Percentiles rank a stretch among this genome's conserved stretches.
Evolutionary conservation across 92 coral and sea anemone species (phyloP).

Genomic region (Phymanthus crucifer): DNA sequence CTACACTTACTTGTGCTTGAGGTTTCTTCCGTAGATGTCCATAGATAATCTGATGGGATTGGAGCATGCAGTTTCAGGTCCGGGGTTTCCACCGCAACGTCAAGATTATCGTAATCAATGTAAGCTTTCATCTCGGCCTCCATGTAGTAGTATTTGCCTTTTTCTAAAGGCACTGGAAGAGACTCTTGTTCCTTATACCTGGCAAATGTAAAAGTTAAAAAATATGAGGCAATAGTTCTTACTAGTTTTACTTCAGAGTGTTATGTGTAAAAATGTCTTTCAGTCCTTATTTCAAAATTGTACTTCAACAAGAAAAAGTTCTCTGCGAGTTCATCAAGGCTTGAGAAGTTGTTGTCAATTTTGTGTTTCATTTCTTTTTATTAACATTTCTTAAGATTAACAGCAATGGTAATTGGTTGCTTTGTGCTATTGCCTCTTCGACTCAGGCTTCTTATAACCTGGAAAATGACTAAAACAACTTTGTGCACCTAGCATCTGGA

Average conservation of each 20-base stretch:
- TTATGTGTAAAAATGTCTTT: neutral
- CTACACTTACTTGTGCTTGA: too few species aligned
- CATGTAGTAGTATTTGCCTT: conserved; percentile 69
- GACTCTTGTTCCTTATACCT: conserved; percentile 63
- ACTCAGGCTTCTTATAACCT: too few species aligned
- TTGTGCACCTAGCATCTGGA: too few species aligned
- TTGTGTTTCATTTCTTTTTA: too few species aligned
- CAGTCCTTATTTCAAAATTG: neutral
- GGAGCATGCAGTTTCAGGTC: conserved; percentile 53
- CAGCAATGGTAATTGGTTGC: too few species aligned
- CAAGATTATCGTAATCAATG: conserved; percentile 47
- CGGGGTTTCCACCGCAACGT: conserved; percentile 66
- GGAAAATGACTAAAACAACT: too few species aligned
- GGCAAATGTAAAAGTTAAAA: neutral
- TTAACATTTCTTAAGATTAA: too few species aligned
- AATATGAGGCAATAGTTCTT: neutral
- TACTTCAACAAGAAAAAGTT: neutral
- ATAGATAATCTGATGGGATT: conserved; percentile 61
- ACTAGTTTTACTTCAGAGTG: neutral
- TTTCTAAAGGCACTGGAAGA: conserved; percentile 38
- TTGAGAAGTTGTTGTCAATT: too few species aligned
- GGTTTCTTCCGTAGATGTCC: conserved; percentile 18
- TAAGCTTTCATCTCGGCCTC: conserved; percentile 67
- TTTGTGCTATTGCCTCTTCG: too few species aligned
- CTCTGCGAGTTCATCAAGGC: too few species aligned